A percentile compares a stretch with the other conserved stretches of the same genome.
Evolutionary conservation across 1,140 invertebrate genomes (phyloP).

Genomic region (Drosophila trapezifrons): DNA sequence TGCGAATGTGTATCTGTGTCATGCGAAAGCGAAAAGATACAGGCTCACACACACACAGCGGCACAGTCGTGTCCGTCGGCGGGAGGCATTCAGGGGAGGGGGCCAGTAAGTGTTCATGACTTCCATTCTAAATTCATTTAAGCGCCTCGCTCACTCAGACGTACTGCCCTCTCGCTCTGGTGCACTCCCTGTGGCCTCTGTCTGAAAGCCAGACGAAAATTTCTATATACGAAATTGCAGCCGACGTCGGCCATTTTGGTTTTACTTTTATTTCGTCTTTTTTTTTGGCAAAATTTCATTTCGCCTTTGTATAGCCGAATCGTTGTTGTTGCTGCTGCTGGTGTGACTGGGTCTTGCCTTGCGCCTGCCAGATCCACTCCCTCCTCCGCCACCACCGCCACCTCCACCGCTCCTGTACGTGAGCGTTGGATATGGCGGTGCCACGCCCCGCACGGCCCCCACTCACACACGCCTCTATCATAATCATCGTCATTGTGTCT

Average conservation of each 20-base stretch:
- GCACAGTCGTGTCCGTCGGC: too few species aligned
- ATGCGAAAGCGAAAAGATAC: slow-evolving; percentile 73
- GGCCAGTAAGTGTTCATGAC: slow-evolving; percentile 62
- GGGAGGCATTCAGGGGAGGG: slow-evolving; percentile 13
- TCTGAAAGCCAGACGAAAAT: slow-evolving; percentile 60
- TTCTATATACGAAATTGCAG: slow-evolving; percentile 67
- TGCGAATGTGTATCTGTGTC: slow-evolving; percentile 62
- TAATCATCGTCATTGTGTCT: slow-evolving; percentile 49
- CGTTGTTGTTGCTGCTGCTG: slow-evolving; percentile 32
- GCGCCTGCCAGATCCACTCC: slow-evolving; percentile 65
- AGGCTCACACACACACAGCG: slow-evolving; percentile 7
- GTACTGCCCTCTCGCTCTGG: slow-evolving; percentile 13
- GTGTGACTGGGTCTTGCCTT: slow-evolving; percentile 56
- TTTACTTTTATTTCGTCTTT: slow-evolving; percentile 58
- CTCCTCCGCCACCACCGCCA: background rate
- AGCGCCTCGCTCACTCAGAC: slow-evolving; percentile 38
- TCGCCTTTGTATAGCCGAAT: slow-evolving; percentile 40
- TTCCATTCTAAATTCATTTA: slow-evolving; percentile 78
- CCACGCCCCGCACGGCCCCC: slow-evolving; percentile 23
- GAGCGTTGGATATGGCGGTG: slow-evolving; percentile 21
- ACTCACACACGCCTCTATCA: slow-evolving; percentile 33
- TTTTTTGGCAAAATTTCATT: slow-evolving; percentile 53
- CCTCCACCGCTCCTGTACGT: slow-evolving; percentile 3
- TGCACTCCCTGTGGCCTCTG: slow-evolving; percentile 10
- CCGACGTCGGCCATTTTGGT: slow-evolving; percentile 73